phyloP scores from a whole-genome alignment of 2,797 vertebrate genomes.

The Lepus oiostolus region DNA sequence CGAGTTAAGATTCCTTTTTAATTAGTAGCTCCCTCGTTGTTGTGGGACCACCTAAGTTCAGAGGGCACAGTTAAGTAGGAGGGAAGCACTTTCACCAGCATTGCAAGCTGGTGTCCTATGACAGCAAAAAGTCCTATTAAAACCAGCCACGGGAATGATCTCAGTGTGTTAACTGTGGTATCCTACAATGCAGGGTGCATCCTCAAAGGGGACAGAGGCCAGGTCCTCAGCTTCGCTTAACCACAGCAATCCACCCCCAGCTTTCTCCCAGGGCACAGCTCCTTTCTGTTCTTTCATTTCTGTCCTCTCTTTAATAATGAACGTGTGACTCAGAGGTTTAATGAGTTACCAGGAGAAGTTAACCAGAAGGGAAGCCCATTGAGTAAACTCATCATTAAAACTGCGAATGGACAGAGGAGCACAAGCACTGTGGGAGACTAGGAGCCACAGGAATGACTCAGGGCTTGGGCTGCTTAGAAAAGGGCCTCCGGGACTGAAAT shows the following conservation, averaged over 20 bases:
- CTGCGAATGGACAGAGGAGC: conserved; percentile 80
- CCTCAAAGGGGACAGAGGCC: conserved; percentile 39
- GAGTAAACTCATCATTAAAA: conserved; percentile 85
- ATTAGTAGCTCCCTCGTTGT: conserved; percentile 56
- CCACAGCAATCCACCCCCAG: conserved; percentile 78
- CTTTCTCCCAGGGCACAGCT: conserved; percentile 81
- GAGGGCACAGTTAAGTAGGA: conserved; percentile 48
- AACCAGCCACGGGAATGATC: neutral
- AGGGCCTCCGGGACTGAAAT: neutral
- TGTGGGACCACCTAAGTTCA: conserved; percentile 52
- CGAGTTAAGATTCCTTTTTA: conserved; percentile 63
- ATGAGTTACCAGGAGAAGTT: conserved; percentile 87
- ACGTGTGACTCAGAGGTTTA: conserved; percentile 82
- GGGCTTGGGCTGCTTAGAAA: neutral
- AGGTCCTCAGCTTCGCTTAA: conserved; percentile 81
- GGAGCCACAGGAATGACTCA: conserved; percentile 43
- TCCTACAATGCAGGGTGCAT: conserved; percentile 70
- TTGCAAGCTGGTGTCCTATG: neutral
- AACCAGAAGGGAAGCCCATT: conserved; percentile 83
- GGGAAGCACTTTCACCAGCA: conserved; percentile 49
- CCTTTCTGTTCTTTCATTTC: conserved; percentile 75
- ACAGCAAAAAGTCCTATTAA: conserved; percentile 26
- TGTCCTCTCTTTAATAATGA: conserved; percentile 83
- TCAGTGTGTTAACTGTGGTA: neutral
- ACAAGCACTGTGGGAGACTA: conserved; percentile 57